Evolutionary conservation across 1,140 invertebrate genomes (phyloP).

Genomic region (Polyergus mexicanus): DNA sequence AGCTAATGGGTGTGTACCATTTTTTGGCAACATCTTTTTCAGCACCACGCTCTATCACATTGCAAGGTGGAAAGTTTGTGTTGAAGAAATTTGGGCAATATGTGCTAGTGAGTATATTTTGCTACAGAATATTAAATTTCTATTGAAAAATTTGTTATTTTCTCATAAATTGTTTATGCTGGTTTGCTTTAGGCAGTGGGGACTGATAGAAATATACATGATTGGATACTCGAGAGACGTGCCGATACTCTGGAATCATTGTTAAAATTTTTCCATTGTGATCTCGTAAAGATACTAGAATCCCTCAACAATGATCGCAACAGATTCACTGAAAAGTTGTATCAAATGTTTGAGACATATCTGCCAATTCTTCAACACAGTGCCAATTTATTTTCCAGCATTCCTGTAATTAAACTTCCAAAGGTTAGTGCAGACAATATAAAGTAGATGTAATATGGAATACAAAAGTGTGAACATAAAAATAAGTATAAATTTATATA

Average conservation of each 20-base stretch:
- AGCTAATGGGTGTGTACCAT: slow-evolving; percentile 93
- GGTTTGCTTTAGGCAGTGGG: slow-evolving; percentile 90
- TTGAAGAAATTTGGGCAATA: slow-evolving; percentile 93
- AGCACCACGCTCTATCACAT: slow-evolving; percentile 90
- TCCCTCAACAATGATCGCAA: slow-evolving; percentile 88
- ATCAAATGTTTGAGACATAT: slow-evolving; percentile 94
- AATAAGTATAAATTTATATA: neutral
- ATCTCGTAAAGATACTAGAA: slow-evolving; percentile 90
- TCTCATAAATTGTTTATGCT: slow-evolving; percentile 45
- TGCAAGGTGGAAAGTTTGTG: slow-evolving; percentile 95
- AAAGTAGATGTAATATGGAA: slow-evolving; percentile 21
- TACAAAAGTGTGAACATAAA: neutral
- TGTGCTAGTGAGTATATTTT: slow-evolving; percentile 89
- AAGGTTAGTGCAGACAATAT: slow-evolving; percentile 88
- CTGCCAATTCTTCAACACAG: slow-evolving; percentile 92
- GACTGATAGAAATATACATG: slow-evolving; percentile 94
- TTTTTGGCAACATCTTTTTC: slow-evolving; percentile 92
- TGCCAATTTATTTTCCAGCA: slow-evolving; percentile 92
- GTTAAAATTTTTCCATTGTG: slow-evolving; percentile 92
- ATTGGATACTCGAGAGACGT: slow-evolving; percentile 92
- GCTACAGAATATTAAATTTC: neutral
- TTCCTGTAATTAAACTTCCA: slow-evolving; percentile 92
- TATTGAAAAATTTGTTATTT: slow-evolving; percentile 9
- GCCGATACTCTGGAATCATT: slow-evolving; percentile 91
- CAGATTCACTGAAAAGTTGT: slow-evolving; percentile 91